Evolutionary conservation across 2,888 invertebrate species (phyloP).

Genomic region (Scaptomyza cyrtandrae): DNA sequence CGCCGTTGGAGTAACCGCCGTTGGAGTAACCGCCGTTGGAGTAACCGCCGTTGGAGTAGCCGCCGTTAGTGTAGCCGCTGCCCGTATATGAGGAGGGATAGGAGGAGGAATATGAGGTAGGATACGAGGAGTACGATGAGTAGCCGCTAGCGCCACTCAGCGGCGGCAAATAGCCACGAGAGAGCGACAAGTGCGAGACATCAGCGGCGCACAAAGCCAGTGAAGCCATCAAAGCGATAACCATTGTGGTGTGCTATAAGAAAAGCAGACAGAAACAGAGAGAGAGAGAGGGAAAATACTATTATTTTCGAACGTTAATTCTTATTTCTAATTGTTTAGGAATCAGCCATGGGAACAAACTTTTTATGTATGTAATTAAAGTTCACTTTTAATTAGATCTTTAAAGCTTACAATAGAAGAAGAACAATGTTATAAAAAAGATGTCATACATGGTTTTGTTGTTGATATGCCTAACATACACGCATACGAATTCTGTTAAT

Average conservation of each 20-base stretch:
- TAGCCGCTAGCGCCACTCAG: slow-evolving; percentile 47
- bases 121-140: slow-evolving; percentile 44
- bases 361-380: no score
- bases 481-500: neutral
- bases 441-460: neutral
- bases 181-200: slow-evolving; percentile 74
- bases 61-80: slow-evolving; percentile 5
- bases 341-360: no score
- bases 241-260: slow-evolving; percentile 55
- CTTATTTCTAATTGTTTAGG: neutral
- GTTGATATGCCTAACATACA: neutral
- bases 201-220: slow-evolving; percentile 69
- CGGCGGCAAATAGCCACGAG: slow-evolving; percentile 74
- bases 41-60: no score
- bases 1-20: no score
- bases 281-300: neutral
- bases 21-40: no score
- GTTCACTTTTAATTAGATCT: no score
- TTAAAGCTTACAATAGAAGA: neutral
- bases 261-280: slow-evolving; percentile 3
- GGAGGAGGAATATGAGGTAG: slow-evolving; percentile 32
- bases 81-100: slow-evolving; percentile 54
- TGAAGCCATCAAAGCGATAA: slow-evolving; percentile 57
- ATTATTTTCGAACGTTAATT: neutral
- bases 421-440: neutral